Base-by-base conservation (phyloP, 2,888 invertebrate species). In the Cantharis rufa region DNA sequence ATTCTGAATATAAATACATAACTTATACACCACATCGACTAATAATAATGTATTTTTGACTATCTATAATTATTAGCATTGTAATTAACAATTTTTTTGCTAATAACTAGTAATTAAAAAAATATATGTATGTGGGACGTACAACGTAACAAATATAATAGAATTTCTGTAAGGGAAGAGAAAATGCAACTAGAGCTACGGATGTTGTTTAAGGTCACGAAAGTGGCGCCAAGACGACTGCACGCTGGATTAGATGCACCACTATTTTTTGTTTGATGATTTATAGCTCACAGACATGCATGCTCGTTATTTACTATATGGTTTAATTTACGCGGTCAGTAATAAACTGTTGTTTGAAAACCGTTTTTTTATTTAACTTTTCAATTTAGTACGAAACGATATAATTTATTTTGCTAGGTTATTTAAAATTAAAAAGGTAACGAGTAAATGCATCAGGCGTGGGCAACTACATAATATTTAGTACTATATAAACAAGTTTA, bases 181-280 rank as follows among this genome's bases (percentile, higher is more conserved):
- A 74, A 74, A 75, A 28, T 71, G 62, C 66, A 73, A 73, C 18
- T 66, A 72, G 63, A 48, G 27, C 72, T 86, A 83, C 84, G 85
- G 85, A 85, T 85, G 85, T 84, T 80, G 81, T 76, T 74, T 83
- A 82, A 82, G 84, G 84, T 84, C 85, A 82, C 78, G 76, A 71
- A 62, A 71, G 76, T 79, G 87, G 86, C 86, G 86, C 86, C 86
- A 84, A 79, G 76, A 80, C 78, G 87, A 85, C 86, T 86, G 81
- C 84, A 85, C 83, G 85, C 83, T 83, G 86, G 86, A 86, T 87
- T 87, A 86, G 85, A 86, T 85, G 83, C 86, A 85, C 84, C 82
- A 82, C 81, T 82, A 81, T 82, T 84, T 82, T 78, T 74, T 79
- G 75, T 78, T 80, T 76, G 80, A 82, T 84, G 84, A 85, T 84